Evolutionary conservation across 2,888 invertebrate species (phyloP).

Genomic region (Caradrina clavipalpis): DNA sequence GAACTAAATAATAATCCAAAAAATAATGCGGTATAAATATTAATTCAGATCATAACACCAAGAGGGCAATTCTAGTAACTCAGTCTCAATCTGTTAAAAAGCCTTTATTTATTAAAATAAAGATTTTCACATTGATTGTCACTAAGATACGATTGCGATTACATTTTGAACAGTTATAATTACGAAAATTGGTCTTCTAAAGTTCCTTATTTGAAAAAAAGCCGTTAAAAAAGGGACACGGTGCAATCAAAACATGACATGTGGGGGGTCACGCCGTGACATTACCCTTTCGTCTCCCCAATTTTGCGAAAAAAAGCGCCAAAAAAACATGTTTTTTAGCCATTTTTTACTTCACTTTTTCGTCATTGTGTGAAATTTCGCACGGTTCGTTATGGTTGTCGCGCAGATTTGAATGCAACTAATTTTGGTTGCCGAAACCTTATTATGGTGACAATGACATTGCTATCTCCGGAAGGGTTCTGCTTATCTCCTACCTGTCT

Average conservation of each 20-base stretch:
- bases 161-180: background rate
- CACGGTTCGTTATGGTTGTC: conserved; percentile 88
- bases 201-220: conserved; percentile 26
- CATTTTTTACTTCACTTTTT: conserved; percentile 63
- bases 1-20: too few relatives aligned
- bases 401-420: conserved; percentile 86
- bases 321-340: conserved; percentile 69
- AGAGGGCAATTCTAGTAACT: too few relatives aligned
- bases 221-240: conserved; percentile 67
- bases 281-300: conserved; percentile 75
- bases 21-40: too few relatives aligned
- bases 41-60: too few relatives aligned
- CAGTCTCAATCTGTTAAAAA: background rate
- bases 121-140: too few relatives aligned
- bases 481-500: conserved; percentile 81
- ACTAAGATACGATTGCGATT: too few relatives aligned
- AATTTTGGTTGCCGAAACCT: conserved; percentile 86
- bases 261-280: conserved; percentile 75
- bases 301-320: conserved; percentile 64
- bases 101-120: too few relatives aligned
- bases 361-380: conserved; percentile 84
- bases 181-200: background rate
- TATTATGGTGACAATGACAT: conserved; percentile 78
- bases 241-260: conserved; percentile 75
- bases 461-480: conserved; percentile 78